Percentiles rank a stretch among this genome's conserved stretches.
These are phyloP conservation scores for Carassius gibelio DNA, from an alignment of 2,113 vertebrate genomes.

Conservation along the genomic window DNA sequence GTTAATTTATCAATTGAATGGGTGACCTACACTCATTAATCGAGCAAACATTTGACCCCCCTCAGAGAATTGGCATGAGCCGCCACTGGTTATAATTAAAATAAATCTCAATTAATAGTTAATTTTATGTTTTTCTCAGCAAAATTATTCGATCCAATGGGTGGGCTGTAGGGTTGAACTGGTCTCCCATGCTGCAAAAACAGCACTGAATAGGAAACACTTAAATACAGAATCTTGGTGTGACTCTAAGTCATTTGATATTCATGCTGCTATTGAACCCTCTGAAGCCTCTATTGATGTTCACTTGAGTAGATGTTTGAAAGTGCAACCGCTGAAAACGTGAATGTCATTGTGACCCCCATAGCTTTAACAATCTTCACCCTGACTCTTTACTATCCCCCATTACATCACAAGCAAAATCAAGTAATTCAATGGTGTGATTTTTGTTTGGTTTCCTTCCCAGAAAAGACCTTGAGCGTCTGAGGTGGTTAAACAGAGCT, in stretches of 20 bases:
- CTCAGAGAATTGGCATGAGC: no score
- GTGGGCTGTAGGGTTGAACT: neutral
- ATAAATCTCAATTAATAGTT: neutral
- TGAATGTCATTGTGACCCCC: constrained; percentile 14
- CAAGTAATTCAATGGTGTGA: neutral
- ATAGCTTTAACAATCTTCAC: constrained; percentile 19
- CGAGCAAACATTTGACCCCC: no score
- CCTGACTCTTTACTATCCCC: neutral
- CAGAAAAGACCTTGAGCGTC: constrained; percentile 20
- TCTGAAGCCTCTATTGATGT: constrained; percentile 27
- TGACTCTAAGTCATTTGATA: constrained; percentile 12
- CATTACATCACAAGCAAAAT: neutral
- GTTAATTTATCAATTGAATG: no score
- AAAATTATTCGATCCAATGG: neutral
- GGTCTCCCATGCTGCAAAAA: neutral
- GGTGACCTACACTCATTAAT: no score
- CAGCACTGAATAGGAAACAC: neutral
- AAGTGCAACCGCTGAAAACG: neutral
- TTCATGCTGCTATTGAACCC: constrained; percentile 21
- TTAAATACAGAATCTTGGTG: neutral
- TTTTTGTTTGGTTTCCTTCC: constrained; percentile 30
- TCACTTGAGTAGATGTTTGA: constrained; percentile 22
- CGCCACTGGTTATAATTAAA: no score
- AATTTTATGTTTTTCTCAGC: neutral
- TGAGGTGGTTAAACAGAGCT: neutral